These are phyloP conservation scores for Coenobita brevimanus DNA, from an alignment of 1,140 invertebrate genomes.

Conservation along the genomic window DNA sequence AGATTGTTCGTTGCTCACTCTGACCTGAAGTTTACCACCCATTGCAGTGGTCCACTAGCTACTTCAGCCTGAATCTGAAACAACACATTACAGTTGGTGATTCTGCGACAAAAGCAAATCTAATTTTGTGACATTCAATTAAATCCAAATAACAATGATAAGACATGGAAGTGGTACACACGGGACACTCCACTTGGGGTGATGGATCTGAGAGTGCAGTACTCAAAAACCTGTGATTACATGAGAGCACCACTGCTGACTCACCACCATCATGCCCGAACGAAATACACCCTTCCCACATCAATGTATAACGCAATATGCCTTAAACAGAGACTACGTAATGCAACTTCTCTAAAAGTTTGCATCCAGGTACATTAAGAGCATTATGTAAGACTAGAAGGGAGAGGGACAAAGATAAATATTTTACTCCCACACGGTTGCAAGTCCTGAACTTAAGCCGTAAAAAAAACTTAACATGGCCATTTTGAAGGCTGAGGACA, in stretches of 20 bases:
- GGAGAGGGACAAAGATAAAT: neutral
- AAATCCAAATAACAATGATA: slow-evolving; percentile 30
- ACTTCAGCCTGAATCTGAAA: slow-evolving; percentile 67
- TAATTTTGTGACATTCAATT: slow-evolving; percentile 57
- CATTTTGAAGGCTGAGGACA: slow-evolving; percentile 85
- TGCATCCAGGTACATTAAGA: slow-evolving; percentile 40
- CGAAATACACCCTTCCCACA: too few relatives aligned
- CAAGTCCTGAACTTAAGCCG: slow-evolving; percentile 90
- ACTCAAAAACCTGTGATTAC: neutral
- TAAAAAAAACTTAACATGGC: slow-evolving; percentile 87
- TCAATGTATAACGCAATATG: slow-evolving; percentile 7
- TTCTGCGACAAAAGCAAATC: slow-evolving; percentile 47
- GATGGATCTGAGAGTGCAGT: slow-evolving; percentile 14
- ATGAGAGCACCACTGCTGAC: too few relatives aligned
- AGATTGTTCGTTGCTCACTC: slow-evolving; percentile 64
- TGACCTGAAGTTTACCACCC: slow-evolving; percentile 65
- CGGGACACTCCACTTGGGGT: slow-evolving; percentile 45
- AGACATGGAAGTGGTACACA: slow-evolving; percentile 56
- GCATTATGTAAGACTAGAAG: slow-evolving; percentile 48
- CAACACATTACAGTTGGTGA: slow-evolving; percentile 64
- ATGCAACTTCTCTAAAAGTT: slow-evolving; percentile 38
- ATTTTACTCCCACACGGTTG: slow-evolving; percentile 80
- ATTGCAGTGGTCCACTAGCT: slow-evolving; percentile 63
- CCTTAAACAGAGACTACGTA: slow-evolving; percentile 39
- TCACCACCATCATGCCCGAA: too few relatives aligned